Percentiles rank a stretch among this genome's conserved stretches.
phyloP scores from a whole-genome alignment of 2,797 vertebrate genomes.

The Mus minutoides region DNA sequence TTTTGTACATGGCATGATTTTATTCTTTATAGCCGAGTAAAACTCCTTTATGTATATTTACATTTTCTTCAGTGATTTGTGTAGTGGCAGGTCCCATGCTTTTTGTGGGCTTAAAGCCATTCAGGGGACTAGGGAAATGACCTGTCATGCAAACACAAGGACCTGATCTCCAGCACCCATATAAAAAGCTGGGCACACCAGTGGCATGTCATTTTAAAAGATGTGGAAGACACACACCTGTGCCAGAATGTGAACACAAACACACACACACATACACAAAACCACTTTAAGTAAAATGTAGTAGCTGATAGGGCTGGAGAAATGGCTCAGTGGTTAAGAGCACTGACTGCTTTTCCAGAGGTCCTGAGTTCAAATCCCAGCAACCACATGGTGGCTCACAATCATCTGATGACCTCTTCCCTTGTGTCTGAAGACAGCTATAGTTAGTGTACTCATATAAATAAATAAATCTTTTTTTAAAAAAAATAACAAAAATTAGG shows the following conservation, averaged over 20 bases:
- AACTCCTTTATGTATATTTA: background rate
- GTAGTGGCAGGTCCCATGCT: background rate
- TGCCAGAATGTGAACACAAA: background rate
- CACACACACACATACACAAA: background rate
- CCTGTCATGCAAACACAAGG: background rate
- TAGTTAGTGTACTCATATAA: too few species aligned
- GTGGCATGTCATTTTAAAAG: too few species aligned
- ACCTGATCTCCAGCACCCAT: background rate
- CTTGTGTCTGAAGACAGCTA: too few species aligned
- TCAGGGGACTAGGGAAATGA: background rate
- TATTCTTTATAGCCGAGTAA: background rate
- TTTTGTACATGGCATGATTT: background rate
- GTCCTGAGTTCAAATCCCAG: too few species aligned
- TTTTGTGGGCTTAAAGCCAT: background rate
- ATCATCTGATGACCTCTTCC: too few species aligned
- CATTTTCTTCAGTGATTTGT: background rate
- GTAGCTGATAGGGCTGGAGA: too few species aligned
- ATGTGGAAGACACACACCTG: background rate
- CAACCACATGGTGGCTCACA: too few species aligned
- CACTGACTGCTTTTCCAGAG: too few species aligned
- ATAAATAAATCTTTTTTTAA: too few species aligned
- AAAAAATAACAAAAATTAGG: too few species aligned
- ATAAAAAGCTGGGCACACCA: background rate
- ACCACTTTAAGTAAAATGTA: background rate
- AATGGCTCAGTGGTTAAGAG: too few species aligned